Base-by-base conservation (phyloP, 92 coral and sea anemone genomes). In the Zoanthus sociatus region DNA sequence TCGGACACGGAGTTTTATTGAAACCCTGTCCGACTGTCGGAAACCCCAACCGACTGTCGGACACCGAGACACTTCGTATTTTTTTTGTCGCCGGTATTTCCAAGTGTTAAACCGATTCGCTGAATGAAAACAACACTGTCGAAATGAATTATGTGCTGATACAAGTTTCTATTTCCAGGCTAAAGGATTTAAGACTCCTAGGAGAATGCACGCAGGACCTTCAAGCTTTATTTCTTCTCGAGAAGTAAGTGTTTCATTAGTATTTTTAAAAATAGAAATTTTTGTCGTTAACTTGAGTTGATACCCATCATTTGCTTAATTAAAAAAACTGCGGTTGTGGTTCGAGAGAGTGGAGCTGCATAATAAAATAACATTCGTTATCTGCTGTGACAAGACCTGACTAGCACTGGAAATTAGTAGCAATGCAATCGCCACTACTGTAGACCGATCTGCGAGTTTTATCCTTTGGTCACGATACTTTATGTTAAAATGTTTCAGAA, bases 221-320 rank as follows among this genome's bases (percentile, higher is more conserved):
- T 88, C 99, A 37, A 87, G 72, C 48, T 97, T 97, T 68, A 92
- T 97, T 45, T 95, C 99, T 69, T 97, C 98, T 6, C 92, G 93
- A 91, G 97, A 97, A 94, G 99, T 95, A 87, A 83, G 96, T 32
- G 20, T 66, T 16, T 6, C 0, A 45, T 45, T 64, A 13, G 18
- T 9, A 45, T 64, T 81, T 54, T 77, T 18, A 53, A 53, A 54
- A 54, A 77, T 53, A 5, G 26, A 5, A 76, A 2, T 51, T 15
- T 21, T 51, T 9, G 21, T 61, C 74, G 6, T 1, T 31, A 69
- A 4, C 5, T 17, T 63, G 20, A 69, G 30, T 69, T 21, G 7
- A 33, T 31, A 33, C 7, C 31, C 30, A 30, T 33, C 17, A 12
- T 9, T 10, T 20, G 1, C 9, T 63, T 63, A n/a, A 7, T 69